These are phyloP conservation scores for Drosophila greeni DNA, from an alignment of 2,888 invertebrate genomes.

Conservation along the genomic window DNA sequence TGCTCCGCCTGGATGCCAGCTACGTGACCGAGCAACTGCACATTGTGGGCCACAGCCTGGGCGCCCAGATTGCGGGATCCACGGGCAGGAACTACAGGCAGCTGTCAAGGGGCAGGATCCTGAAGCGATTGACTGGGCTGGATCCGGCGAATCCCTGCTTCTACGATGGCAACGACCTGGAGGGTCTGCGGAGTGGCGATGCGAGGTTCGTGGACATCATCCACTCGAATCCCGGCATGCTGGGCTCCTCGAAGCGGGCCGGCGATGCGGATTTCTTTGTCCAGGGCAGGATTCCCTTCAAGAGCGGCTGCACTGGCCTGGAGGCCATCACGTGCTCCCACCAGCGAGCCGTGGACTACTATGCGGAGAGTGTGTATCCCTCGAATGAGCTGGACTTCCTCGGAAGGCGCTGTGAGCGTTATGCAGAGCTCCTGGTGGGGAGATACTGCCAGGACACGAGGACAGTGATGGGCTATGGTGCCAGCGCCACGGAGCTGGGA, in stretches of 20 bases:
- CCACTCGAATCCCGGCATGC: conserved; percentile 69
- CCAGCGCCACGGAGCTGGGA: conserved; percentile 19
- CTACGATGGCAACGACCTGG: conserved; percentile 64
- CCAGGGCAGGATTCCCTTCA: conserved; percentile 64
- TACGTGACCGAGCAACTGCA: conserved; percentile 65
- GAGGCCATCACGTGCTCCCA: conserved; percentile 63
- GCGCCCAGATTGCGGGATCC: conserved; percentile 74
- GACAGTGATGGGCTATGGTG: conserved; percentile 42
- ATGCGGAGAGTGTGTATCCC: conserved; percentile 69
- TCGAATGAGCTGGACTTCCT: conserved; percentile 65
- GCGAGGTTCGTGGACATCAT: conserved; percentile 75
- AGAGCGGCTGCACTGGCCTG: conserved; percentile 56
- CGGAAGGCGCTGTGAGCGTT: conserved; percentile 51
- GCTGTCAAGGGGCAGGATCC: conserved; percentile 46
- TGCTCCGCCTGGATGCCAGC: conserved; percentile 54
- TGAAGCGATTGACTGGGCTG: conserved; percentile 74
- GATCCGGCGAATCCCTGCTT: conserved; percentile 78
- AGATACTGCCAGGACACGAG: conserved; percentile 1
- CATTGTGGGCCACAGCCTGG: conserved; percentile 75
- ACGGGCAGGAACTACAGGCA: conserved; percentile 65
- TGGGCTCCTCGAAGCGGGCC: conserved; percentile 59
- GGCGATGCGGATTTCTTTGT: conserved; percentile 76
- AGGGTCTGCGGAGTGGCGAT: conserved; percentile 70
- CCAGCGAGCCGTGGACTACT: conserved; percentile 66
- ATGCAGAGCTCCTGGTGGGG: conserved; percentile 8